Evolutionary conservation across 2,113 vertebrate species (phyloP).

Genomic region (Oophaga pumilio): DNA sequence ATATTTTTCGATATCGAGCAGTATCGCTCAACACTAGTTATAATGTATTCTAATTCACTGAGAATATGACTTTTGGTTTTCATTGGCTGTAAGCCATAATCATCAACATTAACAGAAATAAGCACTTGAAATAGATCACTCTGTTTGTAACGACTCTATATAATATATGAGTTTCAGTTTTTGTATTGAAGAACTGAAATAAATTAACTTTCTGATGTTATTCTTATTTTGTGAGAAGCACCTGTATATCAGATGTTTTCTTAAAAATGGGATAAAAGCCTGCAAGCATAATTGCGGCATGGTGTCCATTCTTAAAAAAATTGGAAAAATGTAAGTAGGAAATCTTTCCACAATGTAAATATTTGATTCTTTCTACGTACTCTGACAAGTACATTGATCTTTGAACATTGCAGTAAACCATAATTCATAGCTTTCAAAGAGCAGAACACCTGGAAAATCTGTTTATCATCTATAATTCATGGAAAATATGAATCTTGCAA

Average conservation of each 20-base stretch:
- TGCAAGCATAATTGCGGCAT: not conserved
- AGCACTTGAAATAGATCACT: too few species aligned
- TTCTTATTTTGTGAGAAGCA: too few species aligned
- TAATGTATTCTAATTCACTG: too few species aligned
- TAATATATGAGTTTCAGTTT: too few species aligned
- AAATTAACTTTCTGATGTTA: too few species aligned
- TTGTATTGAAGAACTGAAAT: too few species aligned
- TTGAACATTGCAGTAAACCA: not conserved
- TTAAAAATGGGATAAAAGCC: not conserved
- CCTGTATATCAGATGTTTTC: not conserved
- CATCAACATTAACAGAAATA: too few species aligned
- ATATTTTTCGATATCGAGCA: too few species aligned
- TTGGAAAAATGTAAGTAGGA: not conserved
- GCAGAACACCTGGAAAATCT: constrained; percentile 12
- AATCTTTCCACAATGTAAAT: not conserved
- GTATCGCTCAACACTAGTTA: too few species aligned
- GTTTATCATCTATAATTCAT: constrained; percentile 10
- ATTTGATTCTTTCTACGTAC: not conserved
- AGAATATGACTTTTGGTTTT: too few species aligned
- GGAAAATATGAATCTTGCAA: not conserved
- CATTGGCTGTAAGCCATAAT: too few species aligned
- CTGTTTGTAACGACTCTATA: too few species aligned
- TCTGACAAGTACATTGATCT: not conserved
- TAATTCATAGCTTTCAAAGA: not conserved
- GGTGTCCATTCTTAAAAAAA: not conserved